Evolutionary conservation across 2,797 vertebrate genomes (phyloP).

Genomic region (Pelodytes ibericus): DNA sequence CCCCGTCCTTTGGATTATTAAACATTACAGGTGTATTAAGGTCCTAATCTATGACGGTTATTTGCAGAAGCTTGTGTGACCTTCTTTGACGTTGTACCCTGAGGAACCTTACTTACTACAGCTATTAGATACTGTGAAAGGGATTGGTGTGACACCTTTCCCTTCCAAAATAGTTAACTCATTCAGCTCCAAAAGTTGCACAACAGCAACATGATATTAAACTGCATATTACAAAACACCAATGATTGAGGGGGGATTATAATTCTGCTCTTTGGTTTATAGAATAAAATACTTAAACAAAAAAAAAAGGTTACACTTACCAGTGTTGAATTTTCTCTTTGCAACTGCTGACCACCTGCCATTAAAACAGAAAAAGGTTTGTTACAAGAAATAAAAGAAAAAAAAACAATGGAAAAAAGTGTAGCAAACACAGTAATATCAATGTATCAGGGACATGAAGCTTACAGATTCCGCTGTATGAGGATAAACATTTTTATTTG

Average conservation of each 20-base stretch:
- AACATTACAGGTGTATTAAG: too few relatives aligned
- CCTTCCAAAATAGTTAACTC: too few relatives aligned
- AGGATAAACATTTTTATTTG: constrained; percentile 72
- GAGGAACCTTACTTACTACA: too few relatives aligned
- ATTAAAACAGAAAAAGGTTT: constrained; percentile 80
- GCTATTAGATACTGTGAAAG: too few relatives aligned
- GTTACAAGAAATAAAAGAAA: constrained; percentile 68
- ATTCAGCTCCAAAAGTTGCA: too few relatives aligned
- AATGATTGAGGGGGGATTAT: background rate
- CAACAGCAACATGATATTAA: too few relatives aligned
- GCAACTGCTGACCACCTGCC: constrained; percentile 83
- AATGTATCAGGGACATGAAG: constrained; percentile 66
- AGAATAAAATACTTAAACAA: background rate
- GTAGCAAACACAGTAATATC: constrained; percentile 60
- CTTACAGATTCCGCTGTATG: constrained; percentile 66
- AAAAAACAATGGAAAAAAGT: constrained; percentile 60
- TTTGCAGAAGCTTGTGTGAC: too few relatives aligned
- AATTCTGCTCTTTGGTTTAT: background rate
- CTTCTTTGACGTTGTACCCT: too few relatives aligned
- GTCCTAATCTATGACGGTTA: too few relatives aligned
- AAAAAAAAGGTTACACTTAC: constrained; percentile 72
- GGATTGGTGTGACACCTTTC: too few relatives aligned
- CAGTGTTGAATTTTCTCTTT: constrained; percentile 82
- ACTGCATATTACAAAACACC: too few relatives aligned
- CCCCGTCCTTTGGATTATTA: too few relatives aligned